Evolutionary conservation across 2,797 vertebrate species (phyloP).

Genomic region (Tangara arthus): DNA sequence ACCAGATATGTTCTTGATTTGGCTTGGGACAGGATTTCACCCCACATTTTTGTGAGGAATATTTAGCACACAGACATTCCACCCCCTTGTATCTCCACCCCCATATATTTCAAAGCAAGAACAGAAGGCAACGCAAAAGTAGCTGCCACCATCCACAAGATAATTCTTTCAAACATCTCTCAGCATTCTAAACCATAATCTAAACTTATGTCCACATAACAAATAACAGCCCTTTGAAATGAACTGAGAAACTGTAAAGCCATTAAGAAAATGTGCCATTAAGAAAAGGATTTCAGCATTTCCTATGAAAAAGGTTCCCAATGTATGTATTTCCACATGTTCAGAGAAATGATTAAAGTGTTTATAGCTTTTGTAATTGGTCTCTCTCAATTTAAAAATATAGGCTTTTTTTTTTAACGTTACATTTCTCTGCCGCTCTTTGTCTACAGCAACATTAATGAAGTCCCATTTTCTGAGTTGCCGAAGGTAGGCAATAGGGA

Average conservation of each 20-base stretch:
- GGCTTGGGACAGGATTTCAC: neutral
- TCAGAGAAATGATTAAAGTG: constrained; percentile 70
- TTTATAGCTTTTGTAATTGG: constrained; percentile 72
- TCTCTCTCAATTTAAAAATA: constrained; percentile 64
- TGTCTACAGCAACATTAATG: constrained; percentile 56
- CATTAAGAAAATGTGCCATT: constrained; percentile 73
- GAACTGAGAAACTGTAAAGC: constrained; percentile 67
- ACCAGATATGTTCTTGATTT: neutral
- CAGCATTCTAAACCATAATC: constrained; percentile 59
- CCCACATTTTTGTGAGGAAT: neutral
- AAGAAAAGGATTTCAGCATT: constrained; percentile 56
- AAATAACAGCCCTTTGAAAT: constrained; percentile 64
- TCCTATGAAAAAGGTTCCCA: constrained; percentile 59
- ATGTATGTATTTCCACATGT: constrained; percentile 54
- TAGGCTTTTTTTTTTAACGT: constrained; percentile 49
- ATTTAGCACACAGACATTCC: constrained; percentile 8
- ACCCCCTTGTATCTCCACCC: neutral
- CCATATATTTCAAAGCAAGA: constrained; percentile 45
- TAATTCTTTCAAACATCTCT: constrained; percentile 55
- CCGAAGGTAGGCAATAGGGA: constrained; percentile 20
- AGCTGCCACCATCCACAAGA: constrained; percentile 2
- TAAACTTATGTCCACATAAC: constrained; percentile 69
- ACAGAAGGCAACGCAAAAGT: constrained; percentile 60
- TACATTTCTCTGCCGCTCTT: constrained; percentile 54
- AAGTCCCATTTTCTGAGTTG: constrained; percentile 37